Evolutionary conservation across 2,888 invertebrate genomes (phyloP), one percentile per base, ranked within the genome.

Genomic region (Marasmarcha lunaedactyla): DNA sequence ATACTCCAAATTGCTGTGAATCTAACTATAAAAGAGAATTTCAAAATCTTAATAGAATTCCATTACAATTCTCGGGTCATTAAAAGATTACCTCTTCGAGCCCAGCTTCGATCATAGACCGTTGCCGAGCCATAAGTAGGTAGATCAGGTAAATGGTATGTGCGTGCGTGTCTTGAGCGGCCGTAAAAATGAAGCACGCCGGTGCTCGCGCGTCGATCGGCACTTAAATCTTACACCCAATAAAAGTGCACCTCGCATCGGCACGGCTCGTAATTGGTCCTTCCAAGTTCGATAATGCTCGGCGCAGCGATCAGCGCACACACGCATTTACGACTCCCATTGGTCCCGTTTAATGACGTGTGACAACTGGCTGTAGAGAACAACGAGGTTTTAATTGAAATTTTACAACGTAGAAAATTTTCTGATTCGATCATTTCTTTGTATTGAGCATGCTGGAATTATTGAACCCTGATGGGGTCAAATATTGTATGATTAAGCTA

Each of bases 201-300:
- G 61, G 59, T 60, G 64, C 53, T 58, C 61, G 52, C 11, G 63
- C 73, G 77, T 71, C 73, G 71, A 71, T 65, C 68, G 70, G 71
- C 79, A 83, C 78, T 79, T 79, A 79, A 79, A 78, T 72, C 67
- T 73, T 78, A 68, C 78, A 78, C 77, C 81, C 81, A 83, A 81
- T 81, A 79, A 81, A 81, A 71, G 71, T 71, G 65, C 72, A 65
- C 64, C 71, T 65, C 67, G 63, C 63, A 45, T 57, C 57, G 65
- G 61, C 57, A 59, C 59, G 60, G 62, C 59, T 54, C 64, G 78
- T 79, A 79, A 81, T 83, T 83, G 81, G 81, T 72, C 68, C 70
- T 63, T 62, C 58, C 61, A 66, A 62, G 66, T 61, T 57, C 61
- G 67, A 71, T 65, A 63, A 61, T 60, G 58, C 57, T 59, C 58